Percentiles rank a stretch among this genome's conserved stretches.
phyloP scores from a whole-genome alignment of 2,797 vertebrate species.

The Macropodus opercularis region DNA sequence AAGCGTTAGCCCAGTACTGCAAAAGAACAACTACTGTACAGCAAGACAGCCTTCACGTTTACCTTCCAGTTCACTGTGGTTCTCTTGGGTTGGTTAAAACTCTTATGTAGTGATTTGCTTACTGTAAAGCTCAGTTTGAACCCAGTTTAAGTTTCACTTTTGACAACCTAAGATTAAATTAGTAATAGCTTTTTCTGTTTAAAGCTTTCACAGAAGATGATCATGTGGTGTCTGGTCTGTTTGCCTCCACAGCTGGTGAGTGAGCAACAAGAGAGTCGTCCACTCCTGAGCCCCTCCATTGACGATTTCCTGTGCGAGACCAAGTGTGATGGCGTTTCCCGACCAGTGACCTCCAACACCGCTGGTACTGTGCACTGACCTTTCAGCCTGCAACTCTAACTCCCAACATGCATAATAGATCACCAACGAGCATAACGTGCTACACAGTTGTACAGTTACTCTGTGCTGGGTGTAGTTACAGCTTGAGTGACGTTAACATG shows the following conservation, averaged over 20 bases:
- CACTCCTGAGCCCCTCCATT: conserved; percentile 97
- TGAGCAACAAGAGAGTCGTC: conserved; percentile 98
- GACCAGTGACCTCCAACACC: conserved; percentile 96
- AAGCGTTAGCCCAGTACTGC: too few species aligned
- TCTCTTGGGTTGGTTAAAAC: too few species aligned
- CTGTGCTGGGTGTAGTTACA: background rate
- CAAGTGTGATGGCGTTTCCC: conserved; percentile 92
- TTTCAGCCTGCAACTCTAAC: background rate
- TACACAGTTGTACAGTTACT: too few species aligned
- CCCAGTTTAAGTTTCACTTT: too few species aligned
- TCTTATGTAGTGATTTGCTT: too few species aligned
- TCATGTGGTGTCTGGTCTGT: conserved; percentile 62
- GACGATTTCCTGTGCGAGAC: conserved; percentile 99
- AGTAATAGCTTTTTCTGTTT: too few species aligned
- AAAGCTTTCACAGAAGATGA: too few species aligned
- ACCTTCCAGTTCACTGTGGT: too few species aligned
- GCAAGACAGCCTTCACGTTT: too few species aligned
- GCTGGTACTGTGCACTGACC: conserved; percentile 72
- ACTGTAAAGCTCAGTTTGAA: too few species aligned
- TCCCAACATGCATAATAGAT: background rate
- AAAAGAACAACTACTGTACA: too few species aligned
- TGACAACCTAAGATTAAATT: too few species aligned
- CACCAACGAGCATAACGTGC: background rate
- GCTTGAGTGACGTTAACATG: background rate
- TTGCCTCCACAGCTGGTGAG: conserved; percentile 93